Conservation (phyloP, 64 coral and sea anemone species). For the Catalaphyllia jardinei region DNA sequence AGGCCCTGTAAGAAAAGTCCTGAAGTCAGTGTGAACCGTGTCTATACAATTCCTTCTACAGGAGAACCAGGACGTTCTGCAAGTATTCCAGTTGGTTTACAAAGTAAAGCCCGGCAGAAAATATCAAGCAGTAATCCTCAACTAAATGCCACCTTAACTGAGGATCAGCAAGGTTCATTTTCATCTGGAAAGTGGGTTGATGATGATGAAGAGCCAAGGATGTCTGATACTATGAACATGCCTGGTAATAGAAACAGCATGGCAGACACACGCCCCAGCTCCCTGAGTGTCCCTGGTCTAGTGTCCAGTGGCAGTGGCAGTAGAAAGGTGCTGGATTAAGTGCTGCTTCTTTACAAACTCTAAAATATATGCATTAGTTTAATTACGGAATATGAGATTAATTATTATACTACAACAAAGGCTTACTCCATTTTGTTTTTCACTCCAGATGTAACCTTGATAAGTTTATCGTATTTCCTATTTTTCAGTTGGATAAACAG, state of each 20-base stretch:
- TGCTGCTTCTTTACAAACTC: background rate
- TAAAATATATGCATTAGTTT: no score
- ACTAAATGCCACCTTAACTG: slow-evolving; percentile 64
- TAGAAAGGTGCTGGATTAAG: slow-evolving; percentile 66
- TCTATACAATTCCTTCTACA: background rate
- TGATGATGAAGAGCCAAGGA: slow-evolving; percentile 55
- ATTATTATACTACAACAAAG: no score
- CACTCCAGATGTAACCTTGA: no score
- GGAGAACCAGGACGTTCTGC: slow-evolving; percentile 33
- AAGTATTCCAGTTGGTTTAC: slow-evolving; percentile 66
- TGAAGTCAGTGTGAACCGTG: no score
- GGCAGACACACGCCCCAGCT: slow-evolving; percentile 71
- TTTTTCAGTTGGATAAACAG: no score
- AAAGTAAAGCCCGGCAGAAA: slow-evolving; percentile 55
- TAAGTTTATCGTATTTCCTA: no score
- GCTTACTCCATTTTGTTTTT: no score
- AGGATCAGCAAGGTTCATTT: slow-evolving; percentile 30
- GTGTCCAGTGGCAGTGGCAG: slow-evolving; percentile 17
- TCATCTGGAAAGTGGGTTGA: slow-evolving; percentile 41
- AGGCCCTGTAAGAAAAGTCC: no score
- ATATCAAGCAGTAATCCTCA: slow-evolving; percentile 90
- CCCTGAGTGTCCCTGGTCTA: slow-evolving; percentile 71
- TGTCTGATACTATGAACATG: slow-evolving; percentile 60
- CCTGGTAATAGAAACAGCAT: slow-evolving; percentile 92
- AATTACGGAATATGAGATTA: no score